Evolutionary conservation across 2,797 vertebrate genomes (phyloP).

Genomic region (Hippoglossus hippoglossus): DNA sequence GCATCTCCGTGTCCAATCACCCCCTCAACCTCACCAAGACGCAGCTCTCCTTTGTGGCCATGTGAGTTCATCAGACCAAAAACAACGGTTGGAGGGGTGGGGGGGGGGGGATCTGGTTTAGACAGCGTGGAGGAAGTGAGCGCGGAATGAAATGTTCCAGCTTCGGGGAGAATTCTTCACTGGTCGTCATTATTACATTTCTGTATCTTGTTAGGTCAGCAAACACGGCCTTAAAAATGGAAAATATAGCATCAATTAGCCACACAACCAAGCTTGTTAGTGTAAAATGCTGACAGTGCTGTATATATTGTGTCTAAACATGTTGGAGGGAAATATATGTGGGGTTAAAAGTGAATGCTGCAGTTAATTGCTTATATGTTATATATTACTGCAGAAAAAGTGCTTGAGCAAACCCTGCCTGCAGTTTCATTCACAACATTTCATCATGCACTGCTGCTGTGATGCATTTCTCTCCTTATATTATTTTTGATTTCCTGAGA

Average conservation of each 20-base stretch:
- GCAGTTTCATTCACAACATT: neutral
- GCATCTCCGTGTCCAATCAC: conserved; percentile 93
- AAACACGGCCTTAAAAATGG: neutral
- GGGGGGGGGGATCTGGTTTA: neutral
- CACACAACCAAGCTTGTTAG: neutral
- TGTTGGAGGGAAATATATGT: neutral
- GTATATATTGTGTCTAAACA: neutral
- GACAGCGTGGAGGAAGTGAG: neutral
- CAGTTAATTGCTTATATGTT: neutral
- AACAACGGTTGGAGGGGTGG: neutral
- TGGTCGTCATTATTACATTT: neutral
- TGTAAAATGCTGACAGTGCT: neutral
- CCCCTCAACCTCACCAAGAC: conserved; percentile 96
- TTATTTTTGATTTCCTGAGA: conserved; percentile 23
- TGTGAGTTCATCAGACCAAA: conserved; percentile 84
- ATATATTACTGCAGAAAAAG: neutral
- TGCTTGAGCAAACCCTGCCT: neutral
- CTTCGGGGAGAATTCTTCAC: neutral
- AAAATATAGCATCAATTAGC: neutral
- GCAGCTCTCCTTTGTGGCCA: conserved; percentile 89
- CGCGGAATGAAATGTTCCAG: neutral
- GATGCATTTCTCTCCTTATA: neutral
- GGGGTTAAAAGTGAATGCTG: neutral
- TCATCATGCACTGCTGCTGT: too few relatives aligned
- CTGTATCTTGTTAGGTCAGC: neutral